A percentile compares a stretch with the other conserved stretches of the same genome.
phyloP scores from a whole-genome alignment of 2,113 vertebrate genomes.

The Verasper variegatus region DNA sequence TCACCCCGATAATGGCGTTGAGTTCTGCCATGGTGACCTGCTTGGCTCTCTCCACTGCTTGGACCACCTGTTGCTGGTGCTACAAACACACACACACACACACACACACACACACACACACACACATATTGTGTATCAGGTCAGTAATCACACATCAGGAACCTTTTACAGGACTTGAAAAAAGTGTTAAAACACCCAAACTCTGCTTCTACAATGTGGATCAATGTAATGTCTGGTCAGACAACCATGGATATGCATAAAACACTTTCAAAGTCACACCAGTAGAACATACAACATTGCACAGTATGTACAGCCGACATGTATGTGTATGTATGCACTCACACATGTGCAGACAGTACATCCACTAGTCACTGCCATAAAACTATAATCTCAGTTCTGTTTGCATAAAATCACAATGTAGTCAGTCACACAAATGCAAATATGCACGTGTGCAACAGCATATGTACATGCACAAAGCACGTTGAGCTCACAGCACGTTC shows the following conservation, averaged over 20 bases:
- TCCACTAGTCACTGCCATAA: no score
- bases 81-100: constrained; percentile 59
- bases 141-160: constrained; percentile 5
- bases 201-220: constrained; percentile 3
- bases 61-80: constrained; percentile 96
- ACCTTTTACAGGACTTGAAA: background rate
- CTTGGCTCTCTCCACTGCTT: constrained; percentile 93
- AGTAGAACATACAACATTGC: no score
- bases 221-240: constrained; percentile 22
- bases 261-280: no score
- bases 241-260: constrained; percentile 8
- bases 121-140: background rate
- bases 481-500: no score
- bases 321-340: no score
- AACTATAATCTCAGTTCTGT: no score
- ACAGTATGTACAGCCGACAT: no score
- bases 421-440: no score
- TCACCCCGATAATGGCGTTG: constrained; percentile 94
- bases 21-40: constrained; percentile 94
- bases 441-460: no score
- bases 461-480: no score
- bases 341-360: no score
- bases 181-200: background rate
- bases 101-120: background rate
- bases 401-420: no score